phyloP scores from a whole-genome alignment of 2,113 vertebrate genomes.

The Nerophis ophidion region DNA sequence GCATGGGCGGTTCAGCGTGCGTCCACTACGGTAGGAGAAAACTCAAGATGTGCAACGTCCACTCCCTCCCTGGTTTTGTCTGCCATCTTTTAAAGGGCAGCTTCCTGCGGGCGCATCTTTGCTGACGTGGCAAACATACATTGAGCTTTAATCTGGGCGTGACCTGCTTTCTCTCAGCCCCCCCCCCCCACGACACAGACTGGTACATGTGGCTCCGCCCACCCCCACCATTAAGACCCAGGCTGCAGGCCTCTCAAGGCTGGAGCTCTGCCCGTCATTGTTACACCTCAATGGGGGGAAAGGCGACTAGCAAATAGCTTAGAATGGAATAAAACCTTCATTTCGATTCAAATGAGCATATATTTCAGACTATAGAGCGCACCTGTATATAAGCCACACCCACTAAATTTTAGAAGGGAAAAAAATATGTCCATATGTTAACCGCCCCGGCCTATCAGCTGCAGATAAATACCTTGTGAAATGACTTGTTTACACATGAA shows the following conservation, averaged over 20 bases:
- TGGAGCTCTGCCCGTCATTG: constrained; percentile 73
- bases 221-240: constrained; percentile 40
- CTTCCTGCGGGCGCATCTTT: constrained; percentile 6
- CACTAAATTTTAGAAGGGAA: no score
- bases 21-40: constrained; percentile 54
- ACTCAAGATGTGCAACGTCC: constrained; percentile 16
- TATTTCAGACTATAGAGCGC: no score
- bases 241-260: constrained; percentile 70
- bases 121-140: constrained; percentile 55
- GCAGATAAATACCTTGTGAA: no score
- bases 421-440: no score
- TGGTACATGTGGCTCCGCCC: constrained; percentile 10
- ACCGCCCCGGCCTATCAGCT: no score
- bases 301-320: constrained; percentile 55
- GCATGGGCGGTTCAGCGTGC: constrained; percentile 66
- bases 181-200: constrained; percentile 33
- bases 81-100: background rate
- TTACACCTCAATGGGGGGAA: constrained; percentile 68
- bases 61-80: constrained; percentile 11
- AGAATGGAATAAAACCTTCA: no score
- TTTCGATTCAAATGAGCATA: no score
- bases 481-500: no score
- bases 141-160: constrained; percentile 71
- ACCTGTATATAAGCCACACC: no score
- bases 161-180: constrained; percentile 72